Base-by-base conservation (phyloP, 2,888 invertebrate species). In the Meta bourneti region DNA sequence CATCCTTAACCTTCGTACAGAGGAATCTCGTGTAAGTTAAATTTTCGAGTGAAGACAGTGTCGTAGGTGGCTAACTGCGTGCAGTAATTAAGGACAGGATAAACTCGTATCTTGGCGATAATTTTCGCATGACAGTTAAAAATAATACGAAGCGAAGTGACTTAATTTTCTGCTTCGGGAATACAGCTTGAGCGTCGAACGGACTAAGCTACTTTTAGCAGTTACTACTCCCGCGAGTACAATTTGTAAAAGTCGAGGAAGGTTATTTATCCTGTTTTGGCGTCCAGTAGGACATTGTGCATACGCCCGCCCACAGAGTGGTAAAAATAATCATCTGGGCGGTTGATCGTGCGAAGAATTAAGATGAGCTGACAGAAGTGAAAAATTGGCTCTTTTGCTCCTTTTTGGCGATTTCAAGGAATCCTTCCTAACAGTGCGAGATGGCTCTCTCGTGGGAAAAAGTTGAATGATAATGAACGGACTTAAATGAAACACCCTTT, bases 271-370 rank as follows among this genome's bases (percentile, higher is more conserved):
- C 83, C 89, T 75, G 82, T 77, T 77, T 54, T 71, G 71, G 51
- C 48, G 89, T 82, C 61, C 69, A 69, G 82, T 51, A 70, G 75
- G 82, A 77, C 82, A 89, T 74, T 85, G 82, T 89, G 89, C 75
- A 70, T 82, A 89, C 82, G 70, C 72, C 83, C 54, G 52, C 83
- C 89, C 71, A 77, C 71, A 72, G 34, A 79, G 71, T 0, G 48
- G 16, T 72, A 71, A 72, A 83, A 84, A 83, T 78, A 77, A 84
- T 71, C 77, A 72, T 84, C 34, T 71, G 13, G 78, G 61, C 13
- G 52, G 71, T 71, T 79, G 89, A 90, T 90, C 89, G 89, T 72
- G 89, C 34, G 48, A 84, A 61, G 89, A 90, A 84, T 90, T 83
- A 69, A 78, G 71, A 83, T 78, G 83, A 83, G 74, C 61, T 34